Evolutionary conservation across 2,113 vertebrate genomes (phyloP).

Genomic region (Ctenomys sociabilis): DNA sequence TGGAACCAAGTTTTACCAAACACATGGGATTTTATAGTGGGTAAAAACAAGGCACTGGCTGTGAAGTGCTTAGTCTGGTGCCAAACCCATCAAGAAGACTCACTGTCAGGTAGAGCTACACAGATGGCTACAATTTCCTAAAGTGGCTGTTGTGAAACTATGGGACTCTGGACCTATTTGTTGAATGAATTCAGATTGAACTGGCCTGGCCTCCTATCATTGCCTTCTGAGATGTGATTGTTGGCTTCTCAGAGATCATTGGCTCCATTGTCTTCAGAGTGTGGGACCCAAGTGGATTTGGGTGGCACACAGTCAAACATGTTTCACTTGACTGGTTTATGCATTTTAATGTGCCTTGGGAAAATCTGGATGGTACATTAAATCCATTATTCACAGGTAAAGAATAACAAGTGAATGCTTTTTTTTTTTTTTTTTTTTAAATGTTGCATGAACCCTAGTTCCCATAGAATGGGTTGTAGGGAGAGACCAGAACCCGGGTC

Average conservation of each 20-base stretch:
- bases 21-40: slow-evolving; percentile 34
- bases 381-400: slow-evolving; percentile 55
- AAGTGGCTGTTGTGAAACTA: not conserved
- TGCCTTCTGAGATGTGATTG: not conserved
- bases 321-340: slow-evolving; percentile 6
- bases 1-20: slow-evolving; percentile 55
- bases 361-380: slow-evolving; percentile 23
- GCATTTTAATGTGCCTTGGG: slow-evolving; percentile 40
- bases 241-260: not conserved
- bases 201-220: not conserved
- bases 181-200: not conserved
- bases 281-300: slow-evolving; percentile 19
- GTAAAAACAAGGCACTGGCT: not conserved
- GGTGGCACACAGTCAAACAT: not conserved
- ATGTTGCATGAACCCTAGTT: not conserved
- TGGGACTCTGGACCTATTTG: not conserved
- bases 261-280: not conserved
- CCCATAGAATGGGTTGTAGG: not conserved
- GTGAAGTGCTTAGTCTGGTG: slow-evolving; percentile 14
- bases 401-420: slow-evolving; percentile 36
- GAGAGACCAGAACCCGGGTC: not conserved
- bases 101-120: not conserved
- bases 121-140: not conserved
- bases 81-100: not conserved
- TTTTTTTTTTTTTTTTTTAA: slow-evolving; percentile 27